Evolutionary conservation across 92 coral and sea anemone genomes (phyloP).

Genomic region (Phenganax subtilis): DNA sequence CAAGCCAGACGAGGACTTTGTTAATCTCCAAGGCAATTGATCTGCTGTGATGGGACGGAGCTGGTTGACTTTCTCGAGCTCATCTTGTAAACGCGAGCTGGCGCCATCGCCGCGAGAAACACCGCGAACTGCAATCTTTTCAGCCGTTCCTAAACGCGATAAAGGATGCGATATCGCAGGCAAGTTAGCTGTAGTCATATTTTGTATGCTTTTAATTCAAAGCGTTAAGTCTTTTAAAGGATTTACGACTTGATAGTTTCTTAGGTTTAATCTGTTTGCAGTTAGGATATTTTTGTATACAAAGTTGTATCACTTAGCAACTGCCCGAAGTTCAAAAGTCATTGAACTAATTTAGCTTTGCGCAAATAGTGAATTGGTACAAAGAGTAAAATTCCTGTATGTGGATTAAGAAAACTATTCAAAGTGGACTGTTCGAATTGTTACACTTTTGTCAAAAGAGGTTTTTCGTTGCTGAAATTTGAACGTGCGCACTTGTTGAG

Average conservation of each 20-base stretch:
- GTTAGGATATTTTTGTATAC: conserved; percentile 3
- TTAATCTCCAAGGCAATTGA: conserved; percentile 95
- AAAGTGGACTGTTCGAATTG: no score
- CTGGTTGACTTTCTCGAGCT: conserved; percentile 59
- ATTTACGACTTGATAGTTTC: background rate
- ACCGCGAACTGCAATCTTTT: conserved; percentile 77
- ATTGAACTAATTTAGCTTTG: conserved; percentile 2
- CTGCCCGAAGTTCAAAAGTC: background rate
- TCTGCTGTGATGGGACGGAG: conserved; percentile 94
- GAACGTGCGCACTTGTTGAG: background rate
- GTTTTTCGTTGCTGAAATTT: no score
- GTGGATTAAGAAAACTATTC: no score
- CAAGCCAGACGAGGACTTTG: conserved; percentile 63
- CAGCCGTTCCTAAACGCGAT: conserved; percentile 70
- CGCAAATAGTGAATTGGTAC: background rate
- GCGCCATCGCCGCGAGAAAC: conserved; percentile 71
- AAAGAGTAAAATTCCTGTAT: no score
- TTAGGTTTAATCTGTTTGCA: conserved; percentile 10
- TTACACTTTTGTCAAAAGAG: no score
- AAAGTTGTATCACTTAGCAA: conserved; percentile 30
- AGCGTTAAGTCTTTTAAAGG: no score
- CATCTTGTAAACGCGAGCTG: conserved; percentile 72
- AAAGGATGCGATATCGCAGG: conserved; percentile 84
- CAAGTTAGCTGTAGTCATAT: conserved; percentile 87
- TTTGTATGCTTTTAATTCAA: background rate